Evolutionary conservation across 1,140 invertebrate species (phyloP).

Genomic region (Habropoda laboriosa): DNA sequence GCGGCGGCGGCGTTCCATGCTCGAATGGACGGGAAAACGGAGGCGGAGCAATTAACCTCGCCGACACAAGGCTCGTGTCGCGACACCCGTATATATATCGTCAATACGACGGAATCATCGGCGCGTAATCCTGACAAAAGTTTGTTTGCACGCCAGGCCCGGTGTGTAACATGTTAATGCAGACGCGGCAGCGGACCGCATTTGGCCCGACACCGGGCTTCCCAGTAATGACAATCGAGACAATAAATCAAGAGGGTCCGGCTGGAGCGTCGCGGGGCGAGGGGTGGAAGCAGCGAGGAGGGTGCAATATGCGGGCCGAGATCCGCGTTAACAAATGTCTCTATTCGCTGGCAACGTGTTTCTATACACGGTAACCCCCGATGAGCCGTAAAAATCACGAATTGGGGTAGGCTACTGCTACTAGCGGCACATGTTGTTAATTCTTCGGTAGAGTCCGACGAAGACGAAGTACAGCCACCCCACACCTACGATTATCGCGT

Average conservation of each 20-base stretch:
- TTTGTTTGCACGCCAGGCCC: constrained; percentile 50
- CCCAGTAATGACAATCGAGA: constrained; percentile 76
- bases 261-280: constrained; percentile 37
- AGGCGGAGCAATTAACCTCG: constrained; percentile 14
- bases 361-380: constrained; percentile 53
- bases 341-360: constrained; percentile 66
- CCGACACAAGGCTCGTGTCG: background rate
- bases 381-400: constrained; percentile 66
- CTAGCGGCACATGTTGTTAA: constrained; percentile 61
- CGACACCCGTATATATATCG: constrained; percentile 23
- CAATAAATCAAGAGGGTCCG: constrained; percentile 75
- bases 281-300: constrained; percentile 20
- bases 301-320: constrained; percentile 62
- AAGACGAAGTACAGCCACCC: constrained; percentile 35
- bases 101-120: constrained; percentile 40
- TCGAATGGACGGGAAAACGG: background rate
- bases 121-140: constrained; percentile 64
- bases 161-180: constrained; percentile 56
- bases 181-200: constrained; percentile 61
- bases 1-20: background rate
- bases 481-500: constrained; percentile 58
- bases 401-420: constrained; percentile 60
- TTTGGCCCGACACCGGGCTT: constrained; percentile 69
- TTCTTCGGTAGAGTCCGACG: constrained; percentile 27
- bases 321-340: constrained; percentile 76